phyloP scores from a whole-genome alignment of 2,888 invertebrate species.

The Cheilosia urbana region DNA sequence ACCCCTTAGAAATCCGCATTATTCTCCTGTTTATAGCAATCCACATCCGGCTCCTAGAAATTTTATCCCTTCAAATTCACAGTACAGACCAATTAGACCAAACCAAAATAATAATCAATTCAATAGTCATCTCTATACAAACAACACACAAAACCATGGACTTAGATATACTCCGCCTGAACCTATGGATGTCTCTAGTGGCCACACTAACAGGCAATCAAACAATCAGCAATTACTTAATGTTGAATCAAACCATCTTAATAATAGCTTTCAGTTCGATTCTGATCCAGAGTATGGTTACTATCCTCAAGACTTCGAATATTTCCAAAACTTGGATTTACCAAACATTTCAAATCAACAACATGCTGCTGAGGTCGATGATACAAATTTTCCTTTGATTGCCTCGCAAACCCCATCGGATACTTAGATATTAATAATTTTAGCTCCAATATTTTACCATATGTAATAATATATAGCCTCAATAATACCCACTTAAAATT shows the following conservation, averaged over 20 bases:
- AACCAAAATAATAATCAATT: neutral
- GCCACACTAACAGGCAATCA: neutral
- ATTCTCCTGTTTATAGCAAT: neutral
- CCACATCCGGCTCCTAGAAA: neutral
- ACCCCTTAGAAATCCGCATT: constrained; percentile 4
- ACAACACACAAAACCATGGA: neutral
- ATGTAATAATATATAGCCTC: neutral
- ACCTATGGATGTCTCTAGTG: neutral
- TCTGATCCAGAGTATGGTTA: neutral
- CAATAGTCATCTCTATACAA: neutral
- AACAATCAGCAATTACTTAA: neutral
- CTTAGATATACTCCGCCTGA: neutral
- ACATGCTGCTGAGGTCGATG: constrained; percentile 25
- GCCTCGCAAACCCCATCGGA: constrained; percentile 63
- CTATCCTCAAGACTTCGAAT: neutral
- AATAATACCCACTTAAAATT: constrained; percentile 2
- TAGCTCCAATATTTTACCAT: neutral
- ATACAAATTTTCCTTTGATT: constrained; percentile 61
- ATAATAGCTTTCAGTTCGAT: neutral
- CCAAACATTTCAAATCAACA: neutral
- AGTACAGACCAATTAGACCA: neutral
- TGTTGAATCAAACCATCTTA: neutral
- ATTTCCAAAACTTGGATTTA: neutral
- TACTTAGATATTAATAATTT: constrained; percentile 62
- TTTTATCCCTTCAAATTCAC: neutral